Evolutionary conservation across 2,113 vertebrate genomes (phyloP).

Genomic region (Chloroceryle aenea): DNA sequence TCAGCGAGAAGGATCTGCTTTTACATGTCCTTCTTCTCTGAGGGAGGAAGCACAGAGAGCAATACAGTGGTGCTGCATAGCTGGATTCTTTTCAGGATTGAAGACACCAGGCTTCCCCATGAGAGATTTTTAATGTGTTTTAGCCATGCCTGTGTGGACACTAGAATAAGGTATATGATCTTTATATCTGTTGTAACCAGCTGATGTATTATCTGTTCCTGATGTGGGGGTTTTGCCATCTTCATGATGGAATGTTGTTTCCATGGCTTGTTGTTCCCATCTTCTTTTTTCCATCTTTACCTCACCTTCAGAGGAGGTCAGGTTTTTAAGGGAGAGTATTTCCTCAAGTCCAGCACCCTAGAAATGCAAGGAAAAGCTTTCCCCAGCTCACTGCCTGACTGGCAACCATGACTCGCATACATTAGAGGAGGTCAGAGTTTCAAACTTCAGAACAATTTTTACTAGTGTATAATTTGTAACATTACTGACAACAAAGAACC

Average conservation of each 20-base stretch:
- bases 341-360: slow-evolving; percentile 63
- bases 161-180: neutral
- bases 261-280: too few species aligned
- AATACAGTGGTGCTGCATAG: neutral
- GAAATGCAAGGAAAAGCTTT: slow-evolving; percentile 66
- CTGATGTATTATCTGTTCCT: neutral
- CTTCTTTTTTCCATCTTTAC: slow-evolving; percentile 3
- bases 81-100: neutral
- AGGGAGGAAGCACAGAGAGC: neutral
- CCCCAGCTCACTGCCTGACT: slow-evolving; percentile 58
- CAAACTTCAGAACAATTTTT: neutral
- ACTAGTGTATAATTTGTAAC: neutral
- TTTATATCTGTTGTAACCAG: neutral
- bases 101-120: neutral
- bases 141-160: neutral
- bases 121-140: neutral
- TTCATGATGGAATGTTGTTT: too few species aligned
- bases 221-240: too few species aligned
- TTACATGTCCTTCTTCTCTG: neutral
- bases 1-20: neutral
- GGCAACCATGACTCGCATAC: neutral
- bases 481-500: neutral
- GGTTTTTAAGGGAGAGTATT: slow-evolving; percentile 59
- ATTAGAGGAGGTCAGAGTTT: neutral
- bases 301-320: slow-evolving; percentile 51